Conservation (phyloP, 2,797 vertebrate species). For the Lerista edwardsae region DNA sequence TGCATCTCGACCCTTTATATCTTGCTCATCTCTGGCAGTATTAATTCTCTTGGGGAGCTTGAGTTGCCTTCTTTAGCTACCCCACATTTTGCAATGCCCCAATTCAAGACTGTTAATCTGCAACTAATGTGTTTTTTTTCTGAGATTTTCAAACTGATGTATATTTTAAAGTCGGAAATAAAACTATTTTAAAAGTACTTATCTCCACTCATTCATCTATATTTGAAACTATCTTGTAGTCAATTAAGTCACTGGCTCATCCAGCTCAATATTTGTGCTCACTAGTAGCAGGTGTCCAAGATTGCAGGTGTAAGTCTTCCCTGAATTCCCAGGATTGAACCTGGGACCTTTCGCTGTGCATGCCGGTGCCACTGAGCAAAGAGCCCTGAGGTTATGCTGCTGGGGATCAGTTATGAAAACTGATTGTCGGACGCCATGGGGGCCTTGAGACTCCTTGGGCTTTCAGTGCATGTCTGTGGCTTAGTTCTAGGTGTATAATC, state of each 20-base stretch:
- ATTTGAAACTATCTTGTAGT: too few relatives aligned
- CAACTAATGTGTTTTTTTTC: constrained; percentile 84
- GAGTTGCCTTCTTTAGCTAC: constrained; percentile 29
- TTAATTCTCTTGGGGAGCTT: constrained; percentile 48
- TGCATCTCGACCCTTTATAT: neutral
- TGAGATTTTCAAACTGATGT: constrained; percentile 89
- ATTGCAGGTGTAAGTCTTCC: too few relatives aligned
- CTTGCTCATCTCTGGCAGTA: constrained; percentile 52
- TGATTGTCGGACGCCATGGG: accelerated
- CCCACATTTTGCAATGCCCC: constrained; percentile 48
- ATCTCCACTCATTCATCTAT: neutral
- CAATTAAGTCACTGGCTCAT: too few relatives aligned
- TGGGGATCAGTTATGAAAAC: neutral
- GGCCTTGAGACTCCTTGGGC: neutral
- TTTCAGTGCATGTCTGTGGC: neutral
- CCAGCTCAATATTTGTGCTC: too few relatives aligned
- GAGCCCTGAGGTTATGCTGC: neutral
- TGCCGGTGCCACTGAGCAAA: too few relatives aligned
- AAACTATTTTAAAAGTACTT: constrained; percentile 92
- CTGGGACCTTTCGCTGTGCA: too few relatives aligned
- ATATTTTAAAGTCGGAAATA: constrained; percentile 96
- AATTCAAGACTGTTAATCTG: constrained; percentile 88
- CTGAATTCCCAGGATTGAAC: too few relatives aligned
- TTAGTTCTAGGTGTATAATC: neutral
- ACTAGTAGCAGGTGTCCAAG: too few relatives aligned